Evolutionary conservation across 2,113 vertebrate genomes (phyloP), one percentile per base, ranked within the genome.

Genomic region (Rhombomys opimus): DNA sequence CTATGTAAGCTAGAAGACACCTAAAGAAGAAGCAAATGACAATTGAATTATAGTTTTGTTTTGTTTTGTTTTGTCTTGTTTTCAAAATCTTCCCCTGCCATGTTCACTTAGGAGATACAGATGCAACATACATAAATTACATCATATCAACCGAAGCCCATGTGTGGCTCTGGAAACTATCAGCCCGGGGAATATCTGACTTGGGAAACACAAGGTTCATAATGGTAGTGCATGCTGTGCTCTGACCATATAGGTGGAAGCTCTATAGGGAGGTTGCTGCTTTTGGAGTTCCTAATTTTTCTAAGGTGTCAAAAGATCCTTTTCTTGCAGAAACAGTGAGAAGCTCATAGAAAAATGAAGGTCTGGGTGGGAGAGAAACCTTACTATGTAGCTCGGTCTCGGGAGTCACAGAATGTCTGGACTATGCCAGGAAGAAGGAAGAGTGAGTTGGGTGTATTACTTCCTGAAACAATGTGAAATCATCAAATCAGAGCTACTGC

Each of bases 291-390:
- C 17, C 63, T 20, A 61, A 0, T 92, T 95, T 97, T 96, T 70
- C 14, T 13, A 90, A 91, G 73, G 85, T 54, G 9, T 73, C 68
- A 96, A 95, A 96, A 94, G 54, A 7, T 25, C 94, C 14, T 92
- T 97, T 5, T 73, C 35, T 82, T 95, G 86, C 35, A 95, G 61
- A 97, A 93, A 86, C 77, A 61, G 23, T 70, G 54, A 91, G 70
- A 89, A 86, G 10, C 46, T 86, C 75, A 50, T 92, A 91, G 61
- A 50, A 90, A 57, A 97, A 75, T 52, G 65, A 68, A 90, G 6
- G 52, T 38, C 70, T 76, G 23, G 67, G 23, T 88, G 89, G 90
- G 27, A 88, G 93, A n/a, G 72, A 89, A 90, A 61, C 22, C 4
- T 27, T 27, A 84, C 12, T 5, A 1, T 67, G 27, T 68, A 3